Evolutionary conservation across 2,888 invertebrate species (phyloP).

Genomic region (Xanthostigma xanthostigma): DNA sequence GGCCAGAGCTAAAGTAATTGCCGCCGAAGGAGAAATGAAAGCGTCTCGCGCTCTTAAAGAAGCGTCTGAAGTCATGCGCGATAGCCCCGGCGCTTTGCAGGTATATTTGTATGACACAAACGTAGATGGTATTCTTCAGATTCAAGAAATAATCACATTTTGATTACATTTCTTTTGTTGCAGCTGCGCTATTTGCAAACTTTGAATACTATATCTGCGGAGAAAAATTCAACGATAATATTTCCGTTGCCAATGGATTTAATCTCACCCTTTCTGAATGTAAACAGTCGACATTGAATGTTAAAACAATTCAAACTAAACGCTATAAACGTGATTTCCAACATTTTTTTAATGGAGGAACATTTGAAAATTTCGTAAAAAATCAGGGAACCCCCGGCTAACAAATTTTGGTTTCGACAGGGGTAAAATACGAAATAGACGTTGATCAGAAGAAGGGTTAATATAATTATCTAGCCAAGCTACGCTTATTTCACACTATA

Average conservation of each 20-base stretch:
- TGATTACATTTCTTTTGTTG: conserved; percentile 21
- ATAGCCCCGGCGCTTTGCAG: conserved; percentile 69
- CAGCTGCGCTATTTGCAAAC: conserved; percentile 82
- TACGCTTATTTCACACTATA: too few species aligned
- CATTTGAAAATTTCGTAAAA: too few species aligned
- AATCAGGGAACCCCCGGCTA: too few species aligned
- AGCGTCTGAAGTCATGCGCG: conserved; percentile 72
- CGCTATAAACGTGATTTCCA: too few species aligned
- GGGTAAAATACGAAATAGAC: too few species aligned
- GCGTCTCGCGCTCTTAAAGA: conserved; percentile 74
- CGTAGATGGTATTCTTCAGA: neutral
- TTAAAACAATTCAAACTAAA: too few species aligned
- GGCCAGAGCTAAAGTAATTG: conserved; percentile 66
- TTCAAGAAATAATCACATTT: neutral
- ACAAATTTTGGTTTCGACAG: too few species aligned
- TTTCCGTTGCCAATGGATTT: conserved; percentile 85
- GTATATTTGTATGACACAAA: conserved; percentile 21
- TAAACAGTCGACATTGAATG: too few species aligned
- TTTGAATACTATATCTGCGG: conserved; percentile 77
- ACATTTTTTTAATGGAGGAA: too few species aligned
- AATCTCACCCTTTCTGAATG: conserved; percentile 34
- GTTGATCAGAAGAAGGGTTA: too few species aligned
- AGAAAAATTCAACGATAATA: conserved; percentile 89
- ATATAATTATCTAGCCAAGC: too few species aligned
- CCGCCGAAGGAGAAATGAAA: conserved; percentile 75